phyloP scores from a whole-genome alignment of 2,797 vertebrate genomes.

The Onychomys arenicola region DNA sequence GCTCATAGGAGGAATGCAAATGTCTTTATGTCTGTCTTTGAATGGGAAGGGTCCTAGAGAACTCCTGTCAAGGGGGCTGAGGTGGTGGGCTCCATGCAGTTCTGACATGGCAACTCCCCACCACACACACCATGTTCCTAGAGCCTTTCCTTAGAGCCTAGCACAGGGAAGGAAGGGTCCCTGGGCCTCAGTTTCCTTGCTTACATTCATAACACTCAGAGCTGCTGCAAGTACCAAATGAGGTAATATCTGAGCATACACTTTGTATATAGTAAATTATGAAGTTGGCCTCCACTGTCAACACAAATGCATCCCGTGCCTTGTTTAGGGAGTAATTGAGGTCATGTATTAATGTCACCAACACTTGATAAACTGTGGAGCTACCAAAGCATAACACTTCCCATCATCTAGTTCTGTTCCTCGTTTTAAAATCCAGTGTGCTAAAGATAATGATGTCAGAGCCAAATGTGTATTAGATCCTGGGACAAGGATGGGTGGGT shows the following conservation, averaged over 20 bases:
- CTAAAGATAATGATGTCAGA: neutral
- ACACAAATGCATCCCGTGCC: neutral
- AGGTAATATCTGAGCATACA: constrained; percentile 38
- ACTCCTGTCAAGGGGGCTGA: neutral
- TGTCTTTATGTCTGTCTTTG: neutral
- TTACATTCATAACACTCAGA: neutral
- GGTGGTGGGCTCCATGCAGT: neutral
- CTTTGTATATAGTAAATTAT: constrained; percentile 45
- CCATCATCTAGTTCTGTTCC: neutral
- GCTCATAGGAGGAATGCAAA: neutral
- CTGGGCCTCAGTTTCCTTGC: constrained; percentile 21
- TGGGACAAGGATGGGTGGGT: neutral
- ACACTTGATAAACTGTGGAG: neutral
- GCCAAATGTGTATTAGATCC: neutral
- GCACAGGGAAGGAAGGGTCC: neutral
- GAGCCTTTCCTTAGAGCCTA: neutral
- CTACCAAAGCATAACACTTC: neutral
- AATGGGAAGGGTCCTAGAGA: neutral
- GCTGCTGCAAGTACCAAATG: constrained; percentile 18
- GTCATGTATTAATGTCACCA: constrained; percentile 32
- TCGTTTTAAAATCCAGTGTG: neutral
- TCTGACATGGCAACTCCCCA: neutral
- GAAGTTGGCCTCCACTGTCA: neutral
- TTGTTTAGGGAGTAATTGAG: constrained; percentile 15
- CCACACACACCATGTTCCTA: neutral